Percentiles rank a stretch among this genome's conserved stretches.
Evolutionary conservation across 1,140 invertebrate species (phyloP).

Genomic region (Pseudomyrmex concolor): DNA sequence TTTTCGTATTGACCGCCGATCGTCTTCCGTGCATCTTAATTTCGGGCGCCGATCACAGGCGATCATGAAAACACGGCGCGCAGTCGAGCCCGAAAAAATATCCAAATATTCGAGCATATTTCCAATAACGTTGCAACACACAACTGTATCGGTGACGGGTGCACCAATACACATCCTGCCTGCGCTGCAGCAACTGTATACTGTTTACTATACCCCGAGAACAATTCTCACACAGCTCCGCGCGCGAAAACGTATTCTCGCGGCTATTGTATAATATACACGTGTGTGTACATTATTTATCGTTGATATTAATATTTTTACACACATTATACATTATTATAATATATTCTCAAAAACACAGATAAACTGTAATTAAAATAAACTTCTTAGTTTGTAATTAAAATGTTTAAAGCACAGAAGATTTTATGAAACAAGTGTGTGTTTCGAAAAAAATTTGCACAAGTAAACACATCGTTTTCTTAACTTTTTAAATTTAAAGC

Average conservation of each 20-base stretch:
- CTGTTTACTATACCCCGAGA: slow-evolving; percentile 17
- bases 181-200: background rate
- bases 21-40: slow-evolving; percentile 69
- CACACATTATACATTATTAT: background rate
- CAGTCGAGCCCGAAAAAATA: slow-evolving; percentile 67
- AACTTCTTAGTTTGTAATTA: too few species aligned
- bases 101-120: slow-evolving; percentile 70
- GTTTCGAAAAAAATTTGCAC: too few species aligned
- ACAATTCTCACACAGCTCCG: background rate
- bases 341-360: too few species aligned
- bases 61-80: slow-evolving; percentile 62
- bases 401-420: background rate
- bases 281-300: background rate
- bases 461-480: too few species aligned
- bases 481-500: too few species aligned
- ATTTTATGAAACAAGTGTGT: background rate
- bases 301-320: background rate
- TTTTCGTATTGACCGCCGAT: slow-evolving; percentile 12
- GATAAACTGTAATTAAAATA: background rate
- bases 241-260: background rate
- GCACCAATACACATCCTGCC: background rate
- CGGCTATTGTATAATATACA: background rate
- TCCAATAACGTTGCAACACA: slow-evolving; percentile 61
- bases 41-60: slow-evolving; percentile 66
- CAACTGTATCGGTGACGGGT: slow-evolving; percentile 26